Base-by-base conservation (phyloP, 2,113 vertebrate species). In the Macroglossus sobrinus region DNA sequence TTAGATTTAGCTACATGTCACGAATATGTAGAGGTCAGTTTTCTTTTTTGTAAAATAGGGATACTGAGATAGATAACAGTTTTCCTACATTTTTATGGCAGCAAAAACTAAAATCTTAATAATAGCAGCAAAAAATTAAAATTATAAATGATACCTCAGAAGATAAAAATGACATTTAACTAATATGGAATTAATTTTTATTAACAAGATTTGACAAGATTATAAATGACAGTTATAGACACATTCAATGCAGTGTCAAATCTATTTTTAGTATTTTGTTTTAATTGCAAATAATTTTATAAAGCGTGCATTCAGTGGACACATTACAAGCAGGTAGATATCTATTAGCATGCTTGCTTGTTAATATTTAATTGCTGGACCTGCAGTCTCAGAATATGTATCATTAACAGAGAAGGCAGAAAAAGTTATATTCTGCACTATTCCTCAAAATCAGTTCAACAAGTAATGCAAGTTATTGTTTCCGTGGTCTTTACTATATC, bases 181-280 rank as follows among this genome's bases (percentile, higher is more conserved):
- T 85, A 92, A 59, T 80, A 66, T 24, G 30, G 38, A 64, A 92
- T 90, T 90, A 5, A 71, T 78, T 96, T 95, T 90, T 12, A 90
- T 66, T 78, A 71, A 22, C 3, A 81, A 91, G 30, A 33, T 63
- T 68, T 59, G 47, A 63, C 10, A 7, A 88, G 26, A 53, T 61
- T 84, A 79, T 80, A 33, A 80, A 72, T 93, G 76, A 63, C 30
- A 88, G 72, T 92, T 75, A 35, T 71, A 57, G 21, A 88, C 10
- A 59, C 71, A 72, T 47, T 82, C 24, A 88, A 80, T 5, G 75
- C 59, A 93, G 2, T 28, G 72, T 80, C 13, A 47, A 71, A 64
- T 72, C 81, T 89, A 89, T 71, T 89, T 94, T 96, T 33, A 81
- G 43, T 92, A 66, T 80, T 55, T 94, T 59, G 5, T n/a, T 90